Evolutionary conservation across 2,888 invertebrate genomes (phyloP).

Genomic region (Marasmarcha lunaedactyla): DNA sequence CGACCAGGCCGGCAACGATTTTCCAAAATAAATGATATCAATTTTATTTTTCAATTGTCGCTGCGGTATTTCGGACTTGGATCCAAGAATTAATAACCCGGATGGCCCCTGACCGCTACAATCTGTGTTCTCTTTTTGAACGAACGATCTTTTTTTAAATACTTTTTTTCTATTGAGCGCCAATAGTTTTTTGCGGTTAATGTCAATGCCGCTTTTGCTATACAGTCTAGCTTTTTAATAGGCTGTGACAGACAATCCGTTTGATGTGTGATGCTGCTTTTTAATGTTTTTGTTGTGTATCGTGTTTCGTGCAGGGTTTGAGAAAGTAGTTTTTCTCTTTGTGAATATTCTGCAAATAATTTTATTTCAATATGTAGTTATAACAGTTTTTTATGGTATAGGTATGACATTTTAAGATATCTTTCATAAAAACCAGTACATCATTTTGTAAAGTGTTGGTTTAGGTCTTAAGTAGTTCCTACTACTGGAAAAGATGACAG

Average conservation of each 20-base stretch:
- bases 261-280: not conserved
- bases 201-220: conserved; percentile 41
- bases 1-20: not conserved
- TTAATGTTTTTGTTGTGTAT: no score
- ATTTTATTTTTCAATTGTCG: conserved; percentile 50
- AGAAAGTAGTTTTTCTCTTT: no score
- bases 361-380: no score
- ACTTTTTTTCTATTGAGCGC: conserved; percentile 49
- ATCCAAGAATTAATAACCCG: conserved; percentile 64
- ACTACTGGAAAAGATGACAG: no score
- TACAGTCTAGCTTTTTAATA: conserved; percentile 28
- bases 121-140: conserved; percentile 59
- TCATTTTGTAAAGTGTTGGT: no score
- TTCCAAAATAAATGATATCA: conserved; percentile 58
- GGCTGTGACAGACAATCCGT: conserved; percentile 15
- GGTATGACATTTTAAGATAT: no score
- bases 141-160: conserved; percentile 27
- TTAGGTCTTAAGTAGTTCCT: no score
- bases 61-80: conserved; percentile 2
- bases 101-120: conserved; percentile 51
- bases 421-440: no score
- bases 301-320: no score
- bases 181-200: conserved; percentile 64
- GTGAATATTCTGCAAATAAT: no score
- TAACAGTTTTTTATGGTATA: no score